Evolutionary conservation across 2,797 vertebrate species (phyloP).

Genomic region (Bothrops alternatus): DNA sequence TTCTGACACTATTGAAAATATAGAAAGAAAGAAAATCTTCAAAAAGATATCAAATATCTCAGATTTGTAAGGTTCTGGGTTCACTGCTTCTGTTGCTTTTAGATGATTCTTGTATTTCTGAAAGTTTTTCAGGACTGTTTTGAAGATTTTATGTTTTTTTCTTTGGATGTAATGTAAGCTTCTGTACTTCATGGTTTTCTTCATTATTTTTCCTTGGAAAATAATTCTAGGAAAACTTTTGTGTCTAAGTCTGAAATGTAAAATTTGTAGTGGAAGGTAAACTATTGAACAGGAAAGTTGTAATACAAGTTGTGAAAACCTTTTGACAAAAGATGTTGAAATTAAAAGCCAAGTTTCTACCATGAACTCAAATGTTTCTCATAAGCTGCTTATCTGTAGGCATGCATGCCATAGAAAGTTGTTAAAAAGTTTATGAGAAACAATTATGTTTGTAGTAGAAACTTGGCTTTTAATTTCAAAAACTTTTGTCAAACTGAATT

Average conservation of each 20-base stretch:
- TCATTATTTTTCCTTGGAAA: neutral
- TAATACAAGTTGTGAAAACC: neutral
- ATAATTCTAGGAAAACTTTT: neutral
- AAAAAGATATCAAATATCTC: neutral
- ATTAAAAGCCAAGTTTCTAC: neutral
- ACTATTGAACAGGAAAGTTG: neutral
- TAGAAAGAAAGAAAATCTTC: neutral
- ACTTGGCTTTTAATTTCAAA: neutral
- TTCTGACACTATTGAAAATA: neutral
- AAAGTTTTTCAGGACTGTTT: neutral
- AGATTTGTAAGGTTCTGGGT: neutral
- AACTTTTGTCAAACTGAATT: neutral
- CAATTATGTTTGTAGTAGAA: neutral
- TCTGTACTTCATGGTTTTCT: neutral
- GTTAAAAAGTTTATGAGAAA: neutral
- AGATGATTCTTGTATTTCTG: neutral
- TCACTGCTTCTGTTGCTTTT: neutral
- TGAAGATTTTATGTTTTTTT: neutral
- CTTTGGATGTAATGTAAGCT: too few species aligned
- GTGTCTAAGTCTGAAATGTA: neutral
- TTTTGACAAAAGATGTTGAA: neutral
- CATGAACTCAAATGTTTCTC: neutral
- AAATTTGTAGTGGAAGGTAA: neutral
- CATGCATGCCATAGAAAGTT: neutral
- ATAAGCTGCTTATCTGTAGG: neutral